Conservation (phyloP, 2,113 vertebrate genomes). For the Pygoscelis antarcticus region DNA sequence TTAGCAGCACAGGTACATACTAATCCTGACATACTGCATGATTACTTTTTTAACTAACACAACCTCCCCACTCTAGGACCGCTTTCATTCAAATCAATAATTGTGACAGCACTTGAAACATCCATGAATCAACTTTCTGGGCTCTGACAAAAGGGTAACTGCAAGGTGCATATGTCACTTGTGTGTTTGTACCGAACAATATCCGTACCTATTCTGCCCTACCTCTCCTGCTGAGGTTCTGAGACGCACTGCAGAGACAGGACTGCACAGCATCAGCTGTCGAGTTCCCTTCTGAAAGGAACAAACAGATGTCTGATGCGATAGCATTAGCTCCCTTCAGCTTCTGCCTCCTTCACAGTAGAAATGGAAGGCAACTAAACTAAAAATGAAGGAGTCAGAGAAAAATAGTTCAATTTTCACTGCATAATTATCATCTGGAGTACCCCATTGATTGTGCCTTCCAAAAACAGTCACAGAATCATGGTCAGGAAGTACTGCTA, state of each 20-base stretch:
- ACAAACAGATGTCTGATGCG: not conserved
- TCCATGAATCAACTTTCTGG: not conserved
- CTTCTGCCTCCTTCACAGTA: not conserved
- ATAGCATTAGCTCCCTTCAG: not conserved
- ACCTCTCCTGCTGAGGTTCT: not conserved
- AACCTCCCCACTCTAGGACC: not conserved
- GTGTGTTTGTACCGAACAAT: accelerated
- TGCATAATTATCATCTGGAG: not conserved
- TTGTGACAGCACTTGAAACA: not conserved
- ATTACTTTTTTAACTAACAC: not conserved
- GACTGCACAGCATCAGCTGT: not conserved
- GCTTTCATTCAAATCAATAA: not conserved
- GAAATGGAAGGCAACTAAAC: not conserved
- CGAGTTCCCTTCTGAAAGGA: not conserved
- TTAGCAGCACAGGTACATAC: not conserved
- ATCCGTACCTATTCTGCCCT: not conserved
- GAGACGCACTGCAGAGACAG: not conserved
- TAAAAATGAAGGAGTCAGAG: not conserved
- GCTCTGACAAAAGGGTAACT: not conserved
- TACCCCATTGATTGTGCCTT: not conserved
- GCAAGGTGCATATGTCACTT: not conserved
- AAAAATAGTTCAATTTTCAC: not conserved
- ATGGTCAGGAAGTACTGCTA: not conserved
- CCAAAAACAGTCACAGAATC: not conserved
- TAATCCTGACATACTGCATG: not conserved